Base-by-base conservation (phyloP, 1,140 invertebrate genomes). In the Orius insidiosus region DNA sequence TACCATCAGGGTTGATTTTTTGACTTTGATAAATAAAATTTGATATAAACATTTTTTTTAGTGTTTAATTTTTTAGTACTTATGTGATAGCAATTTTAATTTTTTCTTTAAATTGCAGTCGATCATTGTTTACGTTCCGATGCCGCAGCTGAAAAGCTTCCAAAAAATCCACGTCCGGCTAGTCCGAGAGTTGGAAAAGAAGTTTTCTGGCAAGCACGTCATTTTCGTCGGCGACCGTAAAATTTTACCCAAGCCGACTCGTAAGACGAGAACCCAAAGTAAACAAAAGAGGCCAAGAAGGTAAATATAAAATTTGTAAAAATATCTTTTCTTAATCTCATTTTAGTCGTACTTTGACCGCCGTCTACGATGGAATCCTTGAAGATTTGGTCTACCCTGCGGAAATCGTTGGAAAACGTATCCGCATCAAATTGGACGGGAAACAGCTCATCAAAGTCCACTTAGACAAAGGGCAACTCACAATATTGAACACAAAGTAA, bases 361-460 rank as follows among this genome's bases (percentile, higher is more conserved):
- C 89, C 56, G 96, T 99, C 5, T 97, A 99, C 63, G 93, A 98
- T 67, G 80, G 83, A 47, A 87, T 97, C 58, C 67, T 98, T 38
- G 90, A 97, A 61, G 96, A 99, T 69, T 68, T 99, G 50, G 94
- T 98, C 33, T 98, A 86, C 67, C 96, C 96, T 13, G 94, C 96
- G 47, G 96, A 99, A 72, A 98, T 99, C 60, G 93, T 99, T 47
- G 96, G 96, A 58, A 98, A 97, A 67, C 75, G 96, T 51, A 96
- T 94, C 58, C 75, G 94, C 56, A 78, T 98, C 37, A 93, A 90
- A 63, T 68, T 97, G 43, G 94, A 98, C 66, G 94, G 94, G 30
- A 86, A 87, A 34, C 80, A 93, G 55, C 68, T 98, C 16, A 92
- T 95, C 56, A 99, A 99, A 71, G 92, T 98, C 55, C 95, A 98